A percentile compares a stretch with the other conserved stretches of the same genome.
These are phyloP conservation scores for Leptobrachium ailaonicum DNA, from an alignment of 2,113 vertebrate species.

Conservation along the genomic window DNA sequence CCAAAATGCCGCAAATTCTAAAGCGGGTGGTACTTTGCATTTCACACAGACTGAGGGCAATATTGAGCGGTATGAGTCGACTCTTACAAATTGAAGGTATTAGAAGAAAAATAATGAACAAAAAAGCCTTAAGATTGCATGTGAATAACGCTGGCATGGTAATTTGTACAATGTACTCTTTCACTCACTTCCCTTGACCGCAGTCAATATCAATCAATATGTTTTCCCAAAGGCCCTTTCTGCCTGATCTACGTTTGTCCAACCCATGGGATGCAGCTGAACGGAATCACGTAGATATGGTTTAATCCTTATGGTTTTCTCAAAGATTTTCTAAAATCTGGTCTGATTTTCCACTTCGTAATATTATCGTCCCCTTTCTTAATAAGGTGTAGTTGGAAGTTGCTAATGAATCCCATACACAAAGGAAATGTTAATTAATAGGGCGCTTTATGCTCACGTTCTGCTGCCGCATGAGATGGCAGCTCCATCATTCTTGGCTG, in stretches of 20 bases:
- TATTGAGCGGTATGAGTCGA: too few relatives aligned
- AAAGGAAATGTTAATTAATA: conserved; percentile 12
- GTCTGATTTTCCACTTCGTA: not conserved
- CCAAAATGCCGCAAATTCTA: too few relatives aligned
- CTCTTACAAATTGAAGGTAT: too few relatives aligned
- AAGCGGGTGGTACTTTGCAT: too few relatives aligned
- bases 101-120: too few relatives aligned
- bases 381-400: not conserved
- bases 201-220: not conserved
- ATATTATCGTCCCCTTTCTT: not conserved
- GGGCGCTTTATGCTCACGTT: not conserved
- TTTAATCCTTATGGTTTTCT: not conserved
- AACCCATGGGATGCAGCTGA: not conserved
- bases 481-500: conserved; percentile 31
- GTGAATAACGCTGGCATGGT: not conserved
- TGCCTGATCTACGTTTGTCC: not conserved
- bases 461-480: not conserved
- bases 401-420: not conserved
- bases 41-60: too few relatives aligned
- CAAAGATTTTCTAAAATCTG: not conserved
- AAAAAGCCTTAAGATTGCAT: too few relatives aligned
- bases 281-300: not conserved
- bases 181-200: not conserved
- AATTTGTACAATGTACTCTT: not conserved
- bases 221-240: not conserved